Evolutionary conservation across 1,140 invertebrate species (phyloP), one percentile per base, ranked within the genome.

Genomic region (Lepidurus packardi): DNA sequence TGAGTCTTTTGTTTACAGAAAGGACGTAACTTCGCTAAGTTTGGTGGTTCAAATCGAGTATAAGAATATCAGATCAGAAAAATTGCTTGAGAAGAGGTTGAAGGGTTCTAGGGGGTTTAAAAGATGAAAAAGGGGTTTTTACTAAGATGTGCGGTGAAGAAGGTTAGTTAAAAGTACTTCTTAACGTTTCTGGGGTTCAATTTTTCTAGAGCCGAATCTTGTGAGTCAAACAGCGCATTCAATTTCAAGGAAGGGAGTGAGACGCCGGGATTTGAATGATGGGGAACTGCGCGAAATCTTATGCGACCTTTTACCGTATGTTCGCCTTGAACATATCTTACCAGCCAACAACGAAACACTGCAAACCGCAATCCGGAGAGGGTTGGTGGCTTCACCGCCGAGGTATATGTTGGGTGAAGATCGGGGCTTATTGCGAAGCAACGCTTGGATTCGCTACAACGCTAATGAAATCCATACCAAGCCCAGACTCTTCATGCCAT

Each of bases 141-240:
- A 34, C 34, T 34, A 34, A 4, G 34, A 34, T 34, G 34, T 4
- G 34, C 34, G 4, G 34, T 34, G 34, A 34, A 34, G 34, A 34
- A 4, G 34, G 34, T 34, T 34, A 4, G 34, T 34, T 34, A 34
- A 34, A 34, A 4, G 34, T 34, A 34, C 34, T 34, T 34, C 4
- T 34, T 34, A 34, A 34, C 34, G 34, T 34, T 34, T 34, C 34
- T 34, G 2, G 34, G 25, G 34, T 78, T 78, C 78, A 76, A 76
- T 80, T 75, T 79, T 85, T 85, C 82, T 88, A 88, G 96, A 97
- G 84, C 95, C 95, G 9, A 97, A 97, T 87, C 85, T 97, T 74
- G 88, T 97, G 45, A 95, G 91, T 83, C 94, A 96, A 83, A 96
- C 95, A 8, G 92, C 94, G 24, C 94, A 96, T 85, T 95, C 93